A percentile compares a stretch with the other conserved stretches of the same genome.
Conservation (phyloP, 2,888 invertebrate genomes). For the Drosophila kuntzei region DNA sequence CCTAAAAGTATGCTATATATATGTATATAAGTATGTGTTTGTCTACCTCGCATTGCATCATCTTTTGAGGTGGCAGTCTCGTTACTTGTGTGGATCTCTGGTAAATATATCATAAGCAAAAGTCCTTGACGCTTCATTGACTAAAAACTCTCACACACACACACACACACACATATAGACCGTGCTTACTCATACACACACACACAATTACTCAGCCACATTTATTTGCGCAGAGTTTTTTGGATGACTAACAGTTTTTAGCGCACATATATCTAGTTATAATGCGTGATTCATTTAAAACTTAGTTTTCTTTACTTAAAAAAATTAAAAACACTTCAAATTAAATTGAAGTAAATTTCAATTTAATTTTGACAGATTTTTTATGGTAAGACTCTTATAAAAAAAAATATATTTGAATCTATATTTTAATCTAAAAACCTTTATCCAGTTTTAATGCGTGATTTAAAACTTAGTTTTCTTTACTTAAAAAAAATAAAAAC, state of each 20-base stretch:
- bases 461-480: not conserved
- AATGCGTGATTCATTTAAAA: not conserved
- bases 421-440: too few species aligned
- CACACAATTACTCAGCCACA: constrained; percentile 65
- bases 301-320: not conserved
- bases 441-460: constrained; percentile 29
- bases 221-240: constrained; percentile 61
- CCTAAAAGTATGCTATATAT: constrained; percentile 59
- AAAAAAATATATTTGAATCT: too few species aligned
- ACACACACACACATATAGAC: constrained; percentile 2
- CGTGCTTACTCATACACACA: constrained; percentile 44
- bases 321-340: not conserved
- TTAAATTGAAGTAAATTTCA: too few species aligned
- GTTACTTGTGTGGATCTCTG: constrained; percentile 53
- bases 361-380: too few species aligned
- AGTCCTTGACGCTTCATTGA: constrained; percentile 81
- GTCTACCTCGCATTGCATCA: constrained; percentile 71
- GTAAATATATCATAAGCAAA: constrained; percentile 76
- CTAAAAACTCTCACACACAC: constrained; percentile 71
- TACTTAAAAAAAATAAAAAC: not conserved
- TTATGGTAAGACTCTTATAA: too few species aligned
- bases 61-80: constrained; percentile 66
- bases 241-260: constrained; percentile 69
- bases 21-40: constrained; percentile 7
- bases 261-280: constrained; percentile 32